Percentiles rank a stretch among this genome's conserved stretches.
These are phyloP conservation scores for Cyanoderma ruficeps DNA, from an alignment of 2,113 vertebrate species.

Conservation along the genomic window DNA sequence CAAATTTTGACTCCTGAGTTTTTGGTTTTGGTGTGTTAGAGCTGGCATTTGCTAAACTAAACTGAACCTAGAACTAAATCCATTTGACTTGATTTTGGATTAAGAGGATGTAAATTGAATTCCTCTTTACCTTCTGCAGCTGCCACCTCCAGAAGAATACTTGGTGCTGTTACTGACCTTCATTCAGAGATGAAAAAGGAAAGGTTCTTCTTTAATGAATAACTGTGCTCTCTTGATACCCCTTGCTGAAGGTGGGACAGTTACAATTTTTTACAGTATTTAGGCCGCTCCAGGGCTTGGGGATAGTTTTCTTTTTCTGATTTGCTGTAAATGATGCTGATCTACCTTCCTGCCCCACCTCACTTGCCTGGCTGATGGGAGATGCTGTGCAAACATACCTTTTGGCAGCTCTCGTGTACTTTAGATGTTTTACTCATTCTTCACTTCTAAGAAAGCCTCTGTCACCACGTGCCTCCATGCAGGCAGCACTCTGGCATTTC, in stretches of 20 bases:
- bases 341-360: not conserved
- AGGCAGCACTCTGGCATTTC: not conserved
- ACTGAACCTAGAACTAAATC: not conserved
- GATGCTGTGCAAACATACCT: not conserved
- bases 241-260: not conserved
- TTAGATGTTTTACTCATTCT: not conserved
- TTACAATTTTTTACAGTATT: not conserved
- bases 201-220: not conserved
- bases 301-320: not conserved
- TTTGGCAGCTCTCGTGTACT: not conserved
- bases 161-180: not conserved
- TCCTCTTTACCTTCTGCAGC: not conserved
- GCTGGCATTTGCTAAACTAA: not conserved
- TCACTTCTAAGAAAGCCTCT: not conserved
- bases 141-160: not conserved
- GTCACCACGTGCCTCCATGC: fast-evolving
- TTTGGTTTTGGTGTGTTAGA: not conserved
- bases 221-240: not conserved
- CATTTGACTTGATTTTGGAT: not conserved
- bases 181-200: not conserved
- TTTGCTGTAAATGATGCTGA: not conserved
- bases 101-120: not conserved
- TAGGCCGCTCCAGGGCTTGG: not conserved
- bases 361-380: not conserved
- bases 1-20: not conserved